Percentiles rank a stretch among this genome's conserved stretches.
Conservation (phyloP, 2,888 invertebrate genomes). For the Merodon equestris region DNA sequence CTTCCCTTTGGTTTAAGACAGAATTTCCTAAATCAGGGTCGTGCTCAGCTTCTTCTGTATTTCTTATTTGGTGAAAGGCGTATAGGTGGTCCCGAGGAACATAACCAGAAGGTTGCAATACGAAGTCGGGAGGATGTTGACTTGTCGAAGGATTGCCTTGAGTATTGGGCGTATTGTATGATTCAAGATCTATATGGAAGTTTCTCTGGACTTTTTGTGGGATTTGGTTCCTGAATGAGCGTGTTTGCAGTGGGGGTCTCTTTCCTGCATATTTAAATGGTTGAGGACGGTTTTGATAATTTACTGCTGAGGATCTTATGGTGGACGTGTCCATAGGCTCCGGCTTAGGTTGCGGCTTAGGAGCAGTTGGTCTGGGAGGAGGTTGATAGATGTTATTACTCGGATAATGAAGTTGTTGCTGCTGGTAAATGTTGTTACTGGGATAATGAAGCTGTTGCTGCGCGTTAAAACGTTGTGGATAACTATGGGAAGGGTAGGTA, state of each 20-base stretch:
- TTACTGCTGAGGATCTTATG: constrained; percentile 11
- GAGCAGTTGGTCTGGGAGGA: constrained; percentile 10
- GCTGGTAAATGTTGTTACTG: not conserved
- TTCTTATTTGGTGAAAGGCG: too few species aligned
- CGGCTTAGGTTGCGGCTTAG: constrained; percentile 26
- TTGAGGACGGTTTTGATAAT: constrained; percentile 33
- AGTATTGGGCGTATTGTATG: too few species aligned
- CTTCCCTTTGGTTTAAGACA: too few species aligned
- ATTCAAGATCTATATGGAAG: too few species aligned
- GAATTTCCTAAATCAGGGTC: too few species aligned
- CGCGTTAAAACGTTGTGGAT: not conserved
- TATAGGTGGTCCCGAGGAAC: too few species aligned
- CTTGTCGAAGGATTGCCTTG: too few species aligned
- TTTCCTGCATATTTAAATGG: constrained; percentile 31
- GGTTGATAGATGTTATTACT: constrained; percentile 1
- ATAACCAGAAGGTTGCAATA: too few species aligned
- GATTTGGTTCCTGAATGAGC: not conserved
- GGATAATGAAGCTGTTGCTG: constrained; percentile 4
- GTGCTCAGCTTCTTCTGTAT: too few species aligned
- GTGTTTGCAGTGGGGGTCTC: constrained; percentile 1
- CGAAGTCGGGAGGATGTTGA: too few species aligned
- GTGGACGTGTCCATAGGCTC: constrained; percentile 36
- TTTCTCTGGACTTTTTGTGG: too few species aligned
- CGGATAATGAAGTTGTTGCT: constrained; percentile 3
- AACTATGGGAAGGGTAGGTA: not conserved